Evolutionary conservation across 1,140 invertebrate species (phyloP), one percentile per base, ranked within the genome.

Genomic region (Charaxes varanes): DNA sequence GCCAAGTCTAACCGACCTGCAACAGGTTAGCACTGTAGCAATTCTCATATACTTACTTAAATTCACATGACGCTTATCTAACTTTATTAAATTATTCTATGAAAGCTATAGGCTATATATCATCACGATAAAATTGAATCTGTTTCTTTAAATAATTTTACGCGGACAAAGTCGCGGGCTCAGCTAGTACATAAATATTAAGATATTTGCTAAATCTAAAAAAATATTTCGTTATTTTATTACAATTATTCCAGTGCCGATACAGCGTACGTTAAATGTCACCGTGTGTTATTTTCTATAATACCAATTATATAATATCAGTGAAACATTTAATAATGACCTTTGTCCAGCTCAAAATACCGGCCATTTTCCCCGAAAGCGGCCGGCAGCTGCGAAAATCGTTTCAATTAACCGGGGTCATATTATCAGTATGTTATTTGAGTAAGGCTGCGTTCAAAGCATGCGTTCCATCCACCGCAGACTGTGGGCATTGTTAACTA

Each of bases 1-100:
- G 90, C 90, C 17, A 92, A 70, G 57, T 90, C 86, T n/a, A 90
- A 88, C 30, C 78, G 74, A 47, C 59, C 78, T 82, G 42, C 0
- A 45, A 53, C 8, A 15, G 10, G 16, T 19, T 7, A 19, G 18
- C 3, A 3, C 18, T 19, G 3, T 19, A 19, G 3, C 18, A 3
- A 7, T 19, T 3, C 18, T 7, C 18, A 4, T 3, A 19, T 4
- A 7, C 18, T 7, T 19, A n/a, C n/a, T 7, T 19, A 19, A 7
- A 19, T 19, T 4, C 18, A 19, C 3, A n/a, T n/a, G n/a, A n/a
- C n/a, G n/a, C n/a, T n/a, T 7, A 19, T 19, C 18, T 19, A 4
- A 19, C 18, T 7, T 4, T 23, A 8, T 23, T n/a, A n/a, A n/a
- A n/a, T n/a, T n/a, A n/a, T n/a, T n/a, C n/a, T n/a, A n/a, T n/a